Conservation (phyloP, 2,797 vertebrate genomes). For the Fistularia tabacaria region DNA sequence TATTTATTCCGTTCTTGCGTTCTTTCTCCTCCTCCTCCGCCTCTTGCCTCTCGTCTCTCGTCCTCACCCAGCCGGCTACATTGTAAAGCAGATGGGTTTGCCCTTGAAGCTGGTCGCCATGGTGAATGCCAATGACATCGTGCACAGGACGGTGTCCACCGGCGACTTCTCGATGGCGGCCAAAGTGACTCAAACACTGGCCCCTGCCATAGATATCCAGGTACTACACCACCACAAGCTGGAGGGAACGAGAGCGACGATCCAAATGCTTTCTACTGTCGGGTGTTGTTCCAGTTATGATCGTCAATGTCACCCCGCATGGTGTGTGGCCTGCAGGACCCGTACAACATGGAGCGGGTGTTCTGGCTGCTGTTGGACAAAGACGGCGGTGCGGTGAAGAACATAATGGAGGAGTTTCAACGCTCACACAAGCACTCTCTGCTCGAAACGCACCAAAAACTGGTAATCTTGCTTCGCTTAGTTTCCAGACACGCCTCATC, state of each 20-base stretch:
- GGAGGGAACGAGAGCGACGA: not conserved
- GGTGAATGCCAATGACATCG: constrained; percentile 87
- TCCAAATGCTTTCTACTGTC: not conserved
- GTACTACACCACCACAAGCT: constrained; percentile 50
- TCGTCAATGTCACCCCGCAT: not conserved
- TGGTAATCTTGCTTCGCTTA: constrained; percentile 43
- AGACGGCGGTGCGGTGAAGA: constrained; percentile 68
- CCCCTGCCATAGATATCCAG: constrained; percentile 95
- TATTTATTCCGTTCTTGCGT: not conserved
- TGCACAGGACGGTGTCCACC: constrained; percentile 78
- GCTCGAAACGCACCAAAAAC: constrained; percentile 68
- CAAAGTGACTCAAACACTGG: constrained; percentile 75
- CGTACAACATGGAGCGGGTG: constrained; percentile 92
- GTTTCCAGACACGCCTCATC: not conserved
- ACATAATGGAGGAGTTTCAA: constrained; percentile 85
- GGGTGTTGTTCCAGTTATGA: not conserved
- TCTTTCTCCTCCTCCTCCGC: not conserved
- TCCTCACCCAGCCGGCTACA: constrained; percentile 76
- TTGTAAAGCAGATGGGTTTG: constrained; percentile 87
- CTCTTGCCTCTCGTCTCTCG: too few relatives aligned
- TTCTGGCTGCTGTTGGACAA: constrained; percentile 84
- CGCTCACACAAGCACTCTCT: constrained; percentile 67
- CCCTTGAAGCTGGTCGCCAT: constrained; percentile 81
- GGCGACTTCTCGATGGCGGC: constrained; percentile 86
- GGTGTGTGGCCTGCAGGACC: constrained; percentile 73